These are phyloP conservation scores for Rhingia rostrata DNA, from an alignment of 2,888 invertebrate species.

Conservation along the genomic window DNA sequence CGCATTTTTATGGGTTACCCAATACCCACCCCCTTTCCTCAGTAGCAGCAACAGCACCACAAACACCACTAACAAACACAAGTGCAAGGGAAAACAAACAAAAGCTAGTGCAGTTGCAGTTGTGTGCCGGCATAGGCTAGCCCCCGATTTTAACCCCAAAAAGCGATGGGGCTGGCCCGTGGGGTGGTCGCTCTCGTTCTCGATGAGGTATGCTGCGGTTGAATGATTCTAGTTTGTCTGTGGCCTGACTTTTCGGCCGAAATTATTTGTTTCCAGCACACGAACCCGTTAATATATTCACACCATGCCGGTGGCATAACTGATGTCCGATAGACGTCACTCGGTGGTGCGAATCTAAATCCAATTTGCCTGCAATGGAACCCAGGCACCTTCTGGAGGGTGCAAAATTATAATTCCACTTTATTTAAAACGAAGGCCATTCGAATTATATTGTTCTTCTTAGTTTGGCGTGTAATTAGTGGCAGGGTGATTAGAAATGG, in stretches of 20 bases:
- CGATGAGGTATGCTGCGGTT: slow-evolving; percentile 31
- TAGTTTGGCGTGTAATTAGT: slow-evolving; percentile 67
- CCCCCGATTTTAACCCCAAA: slow-evolving; percentile 33
- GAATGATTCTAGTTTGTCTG: slow-evolving; percentile 67
- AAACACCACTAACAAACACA: slow-evolving; percentile 21
- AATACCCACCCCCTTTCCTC: neutral
- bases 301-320: slow-evolving; percentile 28
- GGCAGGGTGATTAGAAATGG: slow-evolving; percentile 21
- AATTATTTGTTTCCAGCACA: slow-evolving; percentile 47
- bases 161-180: slow-evolving; percentile 1
- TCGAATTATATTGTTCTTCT: slow-evolving; percentile 70
- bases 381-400: slow-evolving; percentile 37
- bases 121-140: slow-evolving; percentile 1
- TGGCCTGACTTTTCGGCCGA: slow-evolving; percentile 58
- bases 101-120: slow-evolving; percentile 31
- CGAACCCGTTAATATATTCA: slow-evolving; percentile 41
- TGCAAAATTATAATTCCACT: slow-evolving; percentile 58
- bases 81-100: slow-evolving; percentile 52
- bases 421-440: slow-evolving; percentile 68
- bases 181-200: slow-evolving; percentile 2
- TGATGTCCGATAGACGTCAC: slow-evolving; percentile 48
- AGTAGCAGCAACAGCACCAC: slow-evolving; percentile 2
- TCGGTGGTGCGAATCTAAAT: slow-evolving; percentile 29
- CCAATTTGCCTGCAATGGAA: slow-evolving; percentile 61
- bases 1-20: slow-evolving; percentile 73